A percentile compares a stretch with the other conserved stretches of the same genome.
phyloP scores from a whole-genome alignment of 37 sponge, comb jelly and placozoan genomes.

The Dysidea cf. avara region DNA sequence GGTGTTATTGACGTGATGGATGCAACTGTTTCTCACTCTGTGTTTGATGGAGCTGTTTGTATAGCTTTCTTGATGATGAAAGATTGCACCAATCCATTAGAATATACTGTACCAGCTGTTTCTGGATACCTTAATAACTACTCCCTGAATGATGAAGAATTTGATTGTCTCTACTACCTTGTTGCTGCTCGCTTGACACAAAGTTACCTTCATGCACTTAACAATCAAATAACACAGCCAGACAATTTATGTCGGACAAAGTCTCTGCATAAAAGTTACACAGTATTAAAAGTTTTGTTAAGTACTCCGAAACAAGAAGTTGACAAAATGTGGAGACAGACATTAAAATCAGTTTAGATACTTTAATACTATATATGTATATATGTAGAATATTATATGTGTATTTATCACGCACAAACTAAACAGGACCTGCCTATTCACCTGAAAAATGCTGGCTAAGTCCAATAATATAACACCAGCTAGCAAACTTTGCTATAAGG shows the following conservation, averaged over 20 bases:
- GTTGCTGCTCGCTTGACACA: constrained; percentile 43
- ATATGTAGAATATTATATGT: no score
- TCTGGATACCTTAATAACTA: constrained; percentile 20
- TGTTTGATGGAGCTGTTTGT: constrained; percentile 46
- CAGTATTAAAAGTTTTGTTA: background rate
- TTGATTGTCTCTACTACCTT: constrained; percentile 33
- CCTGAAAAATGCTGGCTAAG: no score
- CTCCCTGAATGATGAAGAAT: constrained; percentile 27
- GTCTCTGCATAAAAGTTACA: background rate
- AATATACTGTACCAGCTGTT: constrained; percentile 22
- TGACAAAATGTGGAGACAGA: constrained; percentile 17
- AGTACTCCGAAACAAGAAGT: constrained; percentile 6
- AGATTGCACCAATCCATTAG: constrained; percentile 15
- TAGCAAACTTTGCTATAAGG: no score
- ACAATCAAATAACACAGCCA: background rate
- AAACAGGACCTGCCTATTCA: no score
- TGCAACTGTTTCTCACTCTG: constrained; percentile 12
- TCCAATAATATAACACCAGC: no score
- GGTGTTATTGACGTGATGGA: constrained; percentile 42
- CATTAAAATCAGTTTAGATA: no score
- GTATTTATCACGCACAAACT: no score
- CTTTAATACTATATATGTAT: no score
- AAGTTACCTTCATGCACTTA: no score
- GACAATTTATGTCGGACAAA: background rate
- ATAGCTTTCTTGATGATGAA: constrained; percentile 31